phyloP scores from a whole-genome alignment of 2,797 vertebrate genomes.

The Triplophysa bombifrons region DNA sequence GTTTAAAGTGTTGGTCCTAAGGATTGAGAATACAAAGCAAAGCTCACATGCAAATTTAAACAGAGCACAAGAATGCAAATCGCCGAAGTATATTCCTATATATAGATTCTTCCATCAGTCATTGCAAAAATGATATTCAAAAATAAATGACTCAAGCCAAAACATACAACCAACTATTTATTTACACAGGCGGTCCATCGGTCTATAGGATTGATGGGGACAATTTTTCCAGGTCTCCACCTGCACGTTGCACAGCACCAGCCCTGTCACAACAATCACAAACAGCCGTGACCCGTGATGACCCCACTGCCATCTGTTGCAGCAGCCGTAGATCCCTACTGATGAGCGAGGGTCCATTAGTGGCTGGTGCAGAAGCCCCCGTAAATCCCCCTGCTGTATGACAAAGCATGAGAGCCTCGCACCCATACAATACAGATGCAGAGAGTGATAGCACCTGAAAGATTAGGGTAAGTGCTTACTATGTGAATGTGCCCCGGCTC shows the following conservation, averaged over 20 bases:
- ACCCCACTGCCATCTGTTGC: conserved; percentile 74
- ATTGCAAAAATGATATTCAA: no score
- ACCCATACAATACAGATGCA: neutral
- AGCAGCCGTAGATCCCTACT: conserved; percentile 60
- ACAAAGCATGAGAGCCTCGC: conserved; percentile 21
- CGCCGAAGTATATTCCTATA: no score
- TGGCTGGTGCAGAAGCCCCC: conserved; percentile 22
- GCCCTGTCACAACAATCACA: conserved; percentile 72
- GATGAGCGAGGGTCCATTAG: conserved; percentile 59
- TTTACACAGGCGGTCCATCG: neutral
- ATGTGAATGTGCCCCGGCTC: conserved; percentile 21
- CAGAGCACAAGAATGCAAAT: neutral
- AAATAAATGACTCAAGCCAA: no score
- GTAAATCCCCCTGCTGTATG: conserved; percentile 1
- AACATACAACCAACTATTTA: neutral
- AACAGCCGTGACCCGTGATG: conserved; percentile 65
- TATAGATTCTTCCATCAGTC: no score
- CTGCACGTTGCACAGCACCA: conserved; percentile 71
- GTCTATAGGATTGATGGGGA: neutral
- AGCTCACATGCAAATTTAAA: conserved; percentile 25
- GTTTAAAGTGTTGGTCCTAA: conserved; percentile 39
- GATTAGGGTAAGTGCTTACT: conserved; percentile 39
- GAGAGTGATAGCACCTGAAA: conserved; percentile 24
- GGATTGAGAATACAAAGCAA: conserved; percentile 34
- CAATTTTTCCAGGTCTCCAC: conserved; percentile 69